Evolutionary conservation across 2,797 vertebrate species (phyloP).

Genomic region (Chaenodraco wilsoni): DNA sequence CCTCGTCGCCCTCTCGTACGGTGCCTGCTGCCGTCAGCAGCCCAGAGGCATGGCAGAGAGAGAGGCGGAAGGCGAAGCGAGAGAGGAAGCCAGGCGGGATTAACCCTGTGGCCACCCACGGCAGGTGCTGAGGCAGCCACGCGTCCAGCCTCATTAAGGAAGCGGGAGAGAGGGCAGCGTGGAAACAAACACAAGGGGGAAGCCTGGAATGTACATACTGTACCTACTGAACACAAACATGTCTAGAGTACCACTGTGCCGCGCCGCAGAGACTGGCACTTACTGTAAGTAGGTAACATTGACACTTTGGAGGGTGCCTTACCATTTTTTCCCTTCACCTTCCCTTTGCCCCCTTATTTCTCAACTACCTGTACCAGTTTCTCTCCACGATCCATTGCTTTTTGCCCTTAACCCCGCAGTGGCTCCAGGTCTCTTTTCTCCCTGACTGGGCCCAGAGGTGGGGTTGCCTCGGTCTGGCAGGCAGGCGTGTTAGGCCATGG

Average conservation of each 20-base stretch:
- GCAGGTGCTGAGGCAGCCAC: conserved; percentile 80
- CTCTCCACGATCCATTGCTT: conserved; percentile 2
- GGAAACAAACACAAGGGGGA: conserved; percentile 75
- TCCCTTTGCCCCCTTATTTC: conserved; percentile 18
- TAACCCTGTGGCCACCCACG: conserved; percentile 81
- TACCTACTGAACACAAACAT: conserved; percentile 62
- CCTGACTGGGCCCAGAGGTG: conserved; percentile 20
- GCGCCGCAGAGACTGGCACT: conserved; percentile 45
- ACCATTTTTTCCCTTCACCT: conserved; percentile 5
- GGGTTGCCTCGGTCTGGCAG: conserved; percentile 18
- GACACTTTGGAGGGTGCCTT: conserved; percentile 41
- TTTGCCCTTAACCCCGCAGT: conserved; percentile 5
- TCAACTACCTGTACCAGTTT: conserved; percentile 11
- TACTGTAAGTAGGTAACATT: conserved; percentile 29
- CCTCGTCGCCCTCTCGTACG: conserved; percentile 54
- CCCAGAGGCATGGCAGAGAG: conserved; percentile 72
- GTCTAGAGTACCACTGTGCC: conserved; percentile 41
- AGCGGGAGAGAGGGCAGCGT: conserved; percentile 67
- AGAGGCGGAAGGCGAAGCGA: conserved; percentile 61
- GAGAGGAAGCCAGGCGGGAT: conserved; percentile 73
- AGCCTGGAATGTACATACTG: conserved; percentile 52
- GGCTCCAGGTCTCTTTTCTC: conserved; percentile 14
- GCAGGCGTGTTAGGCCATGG: conserved; percentile 16
- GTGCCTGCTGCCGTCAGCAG: conserved; percentile 81
- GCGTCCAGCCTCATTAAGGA: conserved; percentile 82